These are phyloP conservation scores for Trissolcus japonicus DNA, from an alignment of 2,888 invertebrate genomes.

Conservation along the genomic window DNA sequence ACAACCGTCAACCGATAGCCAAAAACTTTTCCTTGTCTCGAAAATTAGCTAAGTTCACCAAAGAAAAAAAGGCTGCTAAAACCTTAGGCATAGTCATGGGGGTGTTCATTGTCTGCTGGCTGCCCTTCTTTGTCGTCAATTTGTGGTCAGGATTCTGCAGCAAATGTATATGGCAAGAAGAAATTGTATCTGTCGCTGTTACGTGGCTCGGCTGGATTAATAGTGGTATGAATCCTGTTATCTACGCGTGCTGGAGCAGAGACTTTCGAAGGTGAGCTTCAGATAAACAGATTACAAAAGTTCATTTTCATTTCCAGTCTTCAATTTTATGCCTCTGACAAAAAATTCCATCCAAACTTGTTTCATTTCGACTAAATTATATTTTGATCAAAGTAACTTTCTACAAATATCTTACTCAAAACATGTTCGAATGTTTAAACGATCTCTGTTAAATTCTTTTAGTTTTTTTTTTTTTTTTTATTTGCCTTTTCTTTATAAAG, in stretches of 20 bases:
- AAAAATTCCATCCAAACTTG: no score
- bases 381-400: no score
- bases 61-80: slow-evolving; percentile 98
- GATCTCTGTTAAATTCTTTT: no score
- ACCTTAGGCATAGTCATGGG: slow-evolving; percentile 98
- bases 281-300: slow-evolving; percentile 10
- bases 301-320: slow-evolving; percentile 7
- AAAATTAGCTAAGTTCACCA: slow-evolving; percentile 95
- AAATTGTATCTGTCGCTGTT: slow-evolving; percentile 90
- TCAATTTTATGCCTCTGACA: no score
- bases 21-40: slow-evolving; percentile 95
- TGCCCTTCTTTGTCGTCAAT: slow-evolving; percentile 97
- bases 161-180: slow-evolving; percentile 91
- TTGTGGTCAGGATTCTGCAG: slow-evolving; percentile 92
- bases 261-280: slow-evolving; percentile 91
- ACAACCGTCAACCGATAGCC: slow-evolving; percentile 81
- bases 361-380: no score
- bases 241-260: slow-evolving; percentile 98
- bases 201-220: slow-evolving; percentile 98
- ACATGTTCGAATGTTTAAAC: no score
- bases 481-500: no score
- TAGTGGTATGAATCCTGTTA: slow-evolving; percentile 97
- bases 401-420: no score
- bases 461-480: no score
- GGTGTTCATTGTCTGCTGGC: slow-evolving; percentile 97